Evolutionary conservation across 2,113 vertebrate genomes (phyloP).

Genomic region (Ifrita kowaldi): DNA sequence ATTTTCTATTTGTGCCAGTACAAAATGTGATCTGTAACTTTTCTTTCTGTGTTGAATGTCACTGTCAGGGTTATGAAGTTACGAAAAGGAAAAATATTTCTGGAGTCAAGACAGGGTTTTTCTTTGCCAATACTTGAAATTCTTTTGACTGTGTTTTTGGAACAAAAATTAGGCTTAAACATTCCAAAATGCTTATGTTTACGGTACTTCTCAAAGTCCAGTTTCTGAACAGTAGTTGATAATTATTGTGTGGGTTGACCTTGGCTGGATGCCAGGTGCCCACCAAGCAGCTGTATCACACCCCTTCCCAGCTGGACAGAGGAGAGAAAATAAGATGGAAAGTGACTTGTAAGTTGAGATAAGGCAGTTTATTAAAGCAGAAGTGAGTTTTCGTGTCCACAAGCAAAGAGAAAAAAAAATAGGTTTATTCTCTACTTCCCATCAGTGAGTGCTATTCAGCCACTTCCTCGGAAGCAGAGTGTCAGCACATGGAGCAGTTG

Average conservation of each 20-base stretch:
- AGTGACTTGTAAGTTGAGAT: rapidly evolving
- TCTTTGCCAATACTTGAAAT: neutral
- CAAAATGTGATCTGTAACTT: neutral
- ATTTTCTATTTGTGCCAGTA: neutral
- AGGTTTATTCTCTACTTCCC: neutral
- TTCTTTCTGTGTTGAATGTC: neutral
- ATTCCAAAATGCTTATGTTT: neutral
- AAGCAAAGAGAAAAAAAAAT: neutral
- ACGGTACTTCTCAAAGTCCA: neutral
- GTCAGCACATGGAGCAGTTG: neutral
- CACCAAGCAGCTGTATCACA: neutral
- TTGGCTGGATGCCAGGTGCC: neutral
- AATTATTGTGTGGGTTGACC: neutral
- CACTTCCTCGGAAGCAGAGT: neutral
- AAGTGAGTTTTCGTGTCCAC: neutral
- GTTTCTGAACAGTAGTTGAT: neutral
- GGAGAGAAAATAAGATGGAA: neutral
- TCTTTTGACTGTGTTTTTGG: neutral
- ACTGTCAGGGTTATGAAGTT: neutral
- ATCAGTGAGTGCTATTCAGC: neutral
- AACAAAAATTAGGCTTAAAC: neutral
- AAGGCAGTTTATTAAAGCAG: neutral
- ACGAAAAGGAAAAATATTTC: neutral
- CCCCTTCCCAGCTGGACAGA: neutral
- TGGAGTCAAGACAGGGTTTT: neutral